A percentile compares a stretch with the other conserved stretches of the same genome.
These are phyloP conservation scores for Drosophila dives DNA, from an alignment of 2,888 invertebrate species.

Conservation along the genomic window DNA sequence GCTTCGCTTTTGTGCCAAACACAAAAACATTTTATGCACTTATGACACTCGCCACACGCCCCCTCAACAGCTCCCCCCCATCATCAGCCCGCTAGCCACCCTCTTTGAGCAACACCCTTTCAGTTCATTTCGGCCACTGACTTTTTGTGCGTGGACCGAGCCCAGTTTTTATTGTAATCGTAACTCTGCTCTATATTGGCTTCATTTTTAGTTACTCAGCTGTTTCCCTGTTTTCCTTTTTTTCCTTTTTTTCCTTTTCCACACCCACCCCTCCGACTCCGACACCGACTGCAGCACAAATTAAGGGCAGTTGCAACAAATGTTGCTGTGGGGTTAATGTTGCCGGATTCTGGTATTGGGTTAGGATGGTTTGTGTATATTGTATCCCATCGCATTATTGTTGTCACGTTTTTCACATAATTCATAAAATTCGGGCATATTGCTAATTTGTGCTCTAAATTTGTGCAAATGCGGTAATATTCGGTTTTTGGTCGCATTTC, in stretches of 20 bases:
- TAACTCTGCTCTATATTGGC: slow-evolving; percentile 69
- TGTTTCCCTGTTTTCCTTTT: slow-evolving; percentile 49
- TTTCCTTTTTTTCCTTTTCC: not conserved
- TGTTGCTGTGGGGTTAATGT: slow-evolving; percentile 70
- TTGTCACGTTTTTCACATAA: slow-evolving; percentile 77
- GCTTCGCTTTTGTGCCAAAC: slow-evolving; percentile 69
- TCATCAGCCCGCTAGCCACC: slow-evolving; percentile 31
- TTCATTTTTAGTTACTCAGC: slow-evolving; percentile 78
- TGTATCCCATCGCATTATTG: slow-evolving; percentile 57
- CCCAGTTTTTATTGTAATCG: slow-evolving; percentile 77
- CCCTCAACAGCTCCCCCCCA: slow-evolving; percentile 1
- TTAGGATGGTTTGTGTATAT: slow-evolving; percentile 13
- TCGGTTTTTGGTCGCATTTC: slow-evolving; percentile 57
- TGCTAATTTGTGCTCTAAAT: slow-evolving; percentile 77
- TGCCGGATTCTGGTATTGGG: slow-evolving; percentile 19
- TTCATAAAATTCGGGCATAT: slow-evolving; percentile 77
- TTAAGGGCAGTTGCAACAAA: slow-evolving; percentile 60
- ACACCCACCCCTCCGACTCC: not conserved
- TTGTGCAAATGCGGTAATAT: slow-evolving; percentile 71
- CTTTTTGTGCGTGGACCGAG: slow-evolving; percentile 60
- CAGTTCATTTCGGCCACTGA: slow-evolving; percentile 43
- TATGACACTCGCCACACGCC: slow-evolving; percentile 66
- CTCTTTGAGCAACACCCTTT: slow-evolving; percentile 49
- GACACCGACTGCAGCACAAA: slow-evolving; percentile 1
- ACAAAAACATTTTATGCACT: slow-evolving; percentile 79